Evolutionary conservation across 2,113 vertebrate genomes (phyloP), one percentile per base, ranked within the genome.

Genomic region (Dasyprocta punctata): DNA sequence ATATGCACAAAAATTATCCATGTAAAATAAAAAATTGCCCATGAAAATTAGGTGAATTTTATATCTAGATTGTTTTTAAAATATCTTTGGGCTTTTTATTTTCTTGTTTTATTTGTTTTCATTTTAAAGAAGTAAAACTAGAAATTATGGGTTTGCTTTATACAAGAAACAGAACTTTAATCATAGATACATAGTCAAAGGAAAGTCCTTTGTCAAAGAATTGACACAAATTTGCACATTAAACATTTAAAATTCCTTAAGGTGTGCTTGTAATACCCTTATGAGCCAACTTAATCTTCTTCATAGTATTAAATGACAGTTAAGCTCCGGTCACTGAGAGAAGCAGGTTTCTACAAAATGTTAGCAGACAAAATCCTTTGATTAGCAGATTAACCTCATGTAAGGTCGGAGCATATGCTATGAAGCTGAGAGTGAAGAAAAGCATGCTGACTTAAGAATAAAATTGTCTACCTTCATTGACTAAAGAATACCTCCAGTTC

Each of bases 231-330:
- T 89, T 67, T 65, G 33, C 33, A 69, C 83, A 41, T 36, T 52
- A 58, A 84, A 58, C 60, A 28, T 84, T 92, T 92, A 41, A 73
- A 94, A 75, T 84, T 85, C 41, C 11, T 92, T 78, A 69, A 85
- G 12, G 14, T 54, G 36, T 54, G 56, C 36, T 61, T 89, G 20
- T 20, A 84, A 84, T 24, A 47, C 28, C 88, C 58, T 69, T 92
- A 11, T 41, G 71, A 92, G 58, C 11, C 14, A 78, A n/a, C 52
- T 77, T 89, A 78, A 89, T 52, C 60, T 89, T 92, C 63, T 85
- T 77, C 9, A 11, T 73, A 38, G 36, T 38, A n/a, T 38, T 93
- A 65, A 47, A 85, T 61, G 33, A 65, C 49, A 83, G 49, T 19
- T 83, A 56, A 49, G 30, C 47, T 77, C 16, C 49, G 78, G 20